Evolutionary conservation across 2,113 vertebrate species (phyloP).

Genomic region (Recurvirostra avosetta): DNA sequence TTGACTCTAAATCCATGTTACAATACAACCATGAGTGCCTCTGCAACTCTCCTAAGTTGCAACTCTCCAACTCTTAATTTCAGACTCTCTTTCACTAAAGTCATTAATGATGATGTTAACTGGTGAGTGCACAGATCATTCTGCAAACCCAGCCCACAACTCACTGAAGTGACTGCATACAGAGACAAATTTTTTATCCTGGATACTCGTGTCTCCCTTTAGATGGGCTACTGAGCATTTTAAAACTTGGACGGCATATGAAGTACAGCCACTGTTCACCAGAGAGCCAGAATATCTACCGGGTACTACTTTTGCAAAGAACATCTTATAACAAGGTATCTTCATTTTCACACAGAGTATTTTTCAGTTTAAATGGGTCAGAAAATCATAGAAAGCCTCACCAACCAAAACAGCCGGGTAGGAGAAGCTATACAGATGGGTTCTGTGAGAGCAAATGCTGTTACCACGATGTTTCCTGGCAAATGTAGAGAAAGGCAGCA

Average conservation of each 20-base stretch:
- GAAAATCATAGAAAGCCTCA: not conserved
- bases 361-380: not conserved
- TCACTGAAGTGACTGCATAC: not conserved
- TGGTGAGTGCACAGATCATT: not conserved
- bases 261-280: not conserved
- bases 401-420: not conserved
- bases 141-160: not conserved
- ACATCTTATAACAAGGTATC: not conserved
- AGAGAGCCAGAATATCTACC: not conserved
- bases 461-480: not conserved
- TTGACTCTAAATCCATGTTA: not conserved
- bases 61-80: too few species aligned
- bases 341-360: not conserved
- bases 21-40: not conserved
- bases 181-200: not conserved
- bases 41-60: not conserved
- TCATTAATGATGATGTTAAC: not conserved
- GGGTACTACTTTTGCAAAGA: not conserved
- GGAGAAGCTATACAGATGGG: not conserved
- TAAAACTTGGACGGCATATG: not conserved
- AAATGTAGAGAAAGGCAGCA: not conserved
- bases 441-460: not conserved
- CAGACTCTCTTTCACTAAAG: not conserved
- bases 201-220: not conserved
- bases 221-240: not conserved